Evolutionary conservation across 1,140 invertebrate species (phyloP), one percentile per base, ranked within the genome.

Genomic region (Vollenhovia emeryi): DNA sequence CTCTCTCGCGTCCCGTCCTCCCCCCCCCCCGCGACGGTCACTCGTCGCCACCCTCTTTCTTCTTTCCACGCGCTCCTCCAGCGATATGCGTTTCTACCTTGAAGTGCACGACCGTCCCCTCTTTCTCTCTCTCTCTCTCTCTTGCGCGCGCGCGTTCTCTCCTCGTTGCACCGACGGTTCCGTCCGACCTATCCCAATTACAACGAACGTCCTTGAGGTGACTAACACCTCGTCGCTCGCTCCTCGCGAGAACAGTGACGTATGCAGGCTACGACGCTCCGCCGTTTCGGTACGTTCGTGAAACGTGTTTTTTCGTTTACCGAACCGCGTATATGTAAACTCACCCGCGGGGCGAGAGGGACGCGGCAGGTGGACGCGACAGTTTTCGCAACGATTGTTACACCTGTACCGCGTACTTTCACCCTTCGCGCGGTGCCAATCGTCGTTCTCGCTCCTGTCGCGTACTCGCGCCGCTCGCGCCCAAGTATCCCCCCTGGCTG

Each of bases 131-230:
- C 30, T 55, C 8, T 74, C 21, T 68, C 40, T 69, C 45, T 13
- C 55, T 1, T 18, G 3, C 27, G 64, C 43, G 50, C 36, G 7
- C 59, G 7, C 15, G 3, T 33, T 82, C 78, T 59, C 33, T 36
- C n/a, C 18, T 64, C 57, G 66, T 82, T 59, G 66, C 66, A 66
- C 57, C 45, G 50, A 79, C 36, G 59, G 69, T 78, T 84, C 89
- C 84, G 89, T 90, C 91, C 92, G 92, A 93, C 92, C 93, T 93
- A 93, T 93, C 93, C 93, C 92, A 93, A 93, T 93, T 93, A 93
- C 90, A 91, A 87, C 85, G 55, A 91, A 93, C 92, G 92, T 92
- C 92, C 92, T 93, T 93, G 92, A 93, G 87, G 86, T 91, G 90
- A 93, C 91, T 92, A 93, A 90, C 89, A 91, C 90, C 88, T 90